These are phyloP conservation scores for Bucco capensis DNA, from an alignment of 2,113 vertebrate species.

Conservation along the genomic window DNA sequence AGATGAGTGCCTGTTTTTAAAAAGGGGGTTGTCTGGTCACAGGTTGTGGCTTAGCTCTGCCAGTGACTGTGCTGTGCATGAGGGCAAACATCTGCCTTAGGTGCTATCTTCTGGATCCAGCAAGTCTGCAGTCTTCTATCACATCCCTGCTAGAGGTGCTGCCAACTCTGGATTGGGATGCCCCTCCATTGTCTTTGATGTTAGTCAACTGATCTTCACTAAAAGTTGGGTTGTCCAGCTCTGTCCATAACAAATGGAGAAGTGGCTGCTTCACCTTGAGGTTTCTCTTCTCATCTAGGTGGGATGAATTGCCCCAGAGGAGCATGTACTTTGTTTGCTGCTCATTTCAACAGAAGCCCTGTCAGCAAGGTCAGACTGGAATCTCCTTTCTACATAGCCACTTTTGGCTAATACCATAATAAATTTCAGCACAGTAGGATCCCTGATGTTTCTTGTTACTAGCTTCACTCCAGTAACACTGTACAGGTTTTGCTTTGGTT, in stretches of 20 bases:
- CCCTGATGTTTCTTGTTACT: background rate
- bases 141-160: background rate
- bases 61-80: background rate
- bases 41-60: background rate
- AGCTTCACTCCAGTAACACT: background rate
- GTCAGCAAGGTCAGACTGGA: background rate
- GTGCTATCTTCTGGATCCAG: background rate
- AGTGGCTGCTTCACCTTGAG: background rate
- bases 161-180: background rate
- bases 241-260: background rate
- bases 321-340: background rate
- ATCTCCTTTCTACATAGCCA: background rate
- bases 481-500: background rate
- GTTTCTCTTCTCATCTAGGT: background rate
- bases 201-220: too few species aligned
- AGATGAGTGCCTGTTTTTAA: background rate
- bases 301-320: background rate
- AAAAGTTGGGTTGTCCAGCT: too few species aligned
- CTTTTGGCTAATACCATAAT: background rate
- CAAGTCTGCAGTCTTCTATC: background rate
- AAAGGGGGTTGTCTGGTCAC: background rate
- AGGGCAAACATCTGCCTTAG: background rate
- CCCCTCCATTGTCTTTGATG: background rate
- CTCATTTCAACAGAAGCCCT: background rate
- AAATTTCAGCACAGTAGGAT: background rate